These are phyloP conservation scores for Oikopleura albicans DNA, from an alignment of 23 tunicate species.

Conservation along the genomic window DNA sequence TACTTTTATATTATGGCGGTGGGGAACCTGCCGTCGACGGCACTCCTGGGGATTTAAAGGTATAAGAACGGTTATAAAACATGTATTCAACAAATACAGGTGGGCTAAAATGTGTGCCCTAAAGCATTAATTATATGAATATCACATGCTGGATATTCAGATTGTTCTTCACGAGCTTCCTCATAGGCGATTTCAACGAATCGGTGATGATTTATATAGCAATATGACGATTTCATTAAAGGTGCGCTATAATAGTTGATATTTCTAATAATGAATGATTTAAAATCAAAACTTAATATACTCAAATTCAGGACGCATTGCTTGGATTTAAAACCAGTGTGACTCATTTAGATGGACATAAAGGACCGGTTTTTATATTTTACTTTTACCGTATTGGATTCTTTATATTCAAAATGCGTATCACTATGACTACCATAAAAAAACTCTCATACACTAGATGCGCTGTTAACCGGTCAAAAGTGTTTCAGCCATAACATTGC, in stretches of 20 bases:
- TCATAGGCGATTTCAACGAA: conserved; percentile 58
- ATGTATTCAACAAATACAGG: neutral
- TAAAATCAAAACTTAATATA: neutral
- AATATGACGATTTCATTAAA: conserved; percentile 55
- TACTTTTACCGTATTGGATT: no score
- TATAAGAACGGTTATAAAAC: neutral
- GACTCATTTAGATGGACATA: conserved; percentile 60
- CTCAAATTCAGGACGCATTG: conserved; percentile 33
- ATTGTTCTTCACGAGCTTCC: conserved; percentile 9
- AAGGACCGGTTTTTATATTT: conserved; percentile 17
- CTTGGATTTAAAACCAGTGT: conserved; percentile 43
- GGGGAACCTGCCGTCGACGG: conserved; percentile 93
- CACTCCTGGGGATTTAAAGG: conserved; percentile 56
- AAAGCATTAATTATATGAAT: no score
- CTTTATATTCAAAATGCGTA: no score
- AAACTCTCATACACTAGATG: no score
- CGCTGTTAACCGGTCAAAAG: no score
- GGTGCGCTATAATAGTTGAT: neutral
- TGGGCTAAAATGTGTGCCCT: neutral
- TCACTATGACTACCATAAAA: no score
- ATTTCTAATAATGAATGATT: neutral
- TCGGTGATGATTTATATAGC: conserved; percentile 53
- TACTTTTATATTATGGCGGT: conserved; percentile 51
- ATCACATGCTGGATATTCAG: no score
- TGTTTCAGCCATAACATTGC: no score